Percentiles rank a stretch among this genome's conserved stretches.
Evolutionary conservation across 2,797 vertebrate species (phyloP).

Genomic region (Siniperca undulata): DNA sequence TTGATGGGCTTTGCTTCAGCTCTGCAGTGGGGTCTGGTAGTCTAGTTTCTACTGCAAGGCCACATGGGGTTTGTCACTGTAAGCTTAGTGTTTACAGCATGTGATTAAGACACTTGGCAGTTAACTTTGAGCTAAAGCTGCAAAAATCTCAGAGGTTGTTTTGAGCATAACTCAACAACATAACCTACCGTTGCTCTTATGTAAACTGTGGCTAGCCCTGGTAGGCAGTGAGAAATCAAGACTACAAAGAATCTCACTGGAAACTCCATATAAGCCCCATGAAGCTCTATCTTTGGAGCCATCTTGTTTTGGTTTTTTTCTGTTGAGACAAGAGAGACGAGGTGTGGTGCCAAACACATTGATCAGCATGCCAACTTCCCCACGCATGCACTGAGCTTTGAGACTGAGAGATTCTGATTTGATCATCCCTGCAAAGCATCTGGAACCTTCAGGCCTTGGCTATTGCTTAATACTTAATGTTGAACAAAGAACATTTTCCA

Average conservation of each 20-base stretch:
- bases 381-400: slow-evolving; percentile 48
- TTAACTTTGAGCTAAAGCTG: neutral
- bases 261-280: neutral
- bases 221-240: slow-evolving; percentile 10
- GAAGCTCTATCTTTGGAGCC: slow-evolving; percentile 35
- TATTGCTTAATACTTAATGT: slow-evolving; percentile 28
- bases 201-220: neutral
- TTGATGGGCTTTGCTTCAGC: slow-evolving; percentile 13
- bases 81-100: slow-evolving; percentile 7
- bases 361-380: slow-evolving; percentile 50
- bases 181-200: neutral
- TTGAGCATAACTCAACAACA: neutral
- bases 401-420: slow-evolving; percentile 63
- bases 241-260: slow-evolving; percentile 5
- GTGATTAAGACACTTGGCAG: neutral
- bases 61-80: neutral
- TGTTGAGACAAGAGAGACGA: slow-evolving; percentile 38
- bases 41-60: slow-evolving; percentile 6
- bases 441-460: slow-evolving; percentile 28
- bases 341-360: slow-evolving; percentile 43
- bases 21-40: slow-evolving; percentile 20
- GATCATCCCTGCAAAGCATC: slow-evolving; percentile 63
- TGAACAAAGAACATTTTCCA: slow-evolving; percentile 30
- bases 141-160: neutral
- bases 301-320: slow-evolving; percentile 38